A percentile compares a stretch with the other conserved stretches of the same genome.
Conservation (phyloP, 2,888 invertebrate species). For the Caenorhabditis sp. region DNA sequence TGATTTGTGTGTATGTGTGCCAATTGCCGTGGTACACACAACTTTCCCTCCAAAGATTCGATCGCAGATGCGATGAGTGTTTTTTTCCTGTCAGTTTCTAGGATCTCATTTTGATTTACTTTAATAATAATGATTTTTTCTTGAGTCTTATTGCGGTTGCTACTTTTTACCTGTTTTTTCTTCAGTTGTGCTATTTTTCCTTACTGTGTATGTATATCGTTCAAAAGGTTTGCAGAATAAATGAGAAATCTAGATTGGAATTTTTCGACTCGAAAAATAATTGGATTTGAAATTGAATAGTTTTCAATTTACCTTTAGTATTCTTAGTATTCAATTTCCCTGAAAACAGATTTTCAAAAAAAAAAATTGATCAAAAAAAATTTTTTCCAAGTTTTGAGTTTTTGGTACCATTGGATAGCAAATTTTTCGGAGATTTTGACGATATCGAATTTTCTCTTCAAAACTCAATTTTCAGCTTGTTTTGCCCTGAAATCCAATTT, state of each 20-base stretch:
- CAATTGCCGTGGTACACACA: constrained; percentile 28
- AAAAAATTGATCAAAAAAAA: constrained; percentile 1
- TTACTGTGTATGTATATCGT: constrained; percentile 42
- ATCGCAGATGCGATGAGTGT: constrained; percentile 19
- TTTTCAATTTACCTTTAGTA: too few relatives aligned
- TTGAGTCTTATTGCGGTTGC: constrained; percentile 3
- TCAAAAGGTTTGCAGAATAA: constrained; percentile 17
- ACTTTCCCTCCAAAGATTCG: constrained; percentile 39
- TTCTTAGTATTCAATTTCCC: too few relatives aligned
- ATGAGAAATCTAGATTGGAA: background rate
- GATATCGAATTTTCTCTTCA: background rate
- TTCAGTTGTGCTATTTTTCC: too few relatives aligned
- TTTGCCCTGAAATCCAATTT: background rate
- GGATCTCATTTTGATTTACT: constrained; percentile 62
- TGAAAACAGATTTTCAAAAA: background rate
- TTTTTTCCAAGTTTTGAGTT: background rate
- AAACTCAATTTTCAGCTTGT: background rate
- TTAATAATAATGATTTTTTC: constrained; percentile 62
- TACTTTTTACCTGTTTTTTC: constrained; percentile 5
- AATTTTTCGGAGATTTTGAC: constrained; percentile 13
- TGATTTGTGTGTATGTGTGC: too few relatives aligned
- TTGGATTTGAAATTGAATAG: too few relatives aligned
- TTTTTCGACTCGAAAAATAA: too few relatives aligned
- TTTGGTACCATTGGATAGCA: constrained; percentile 23
- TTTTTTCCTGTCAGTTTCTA: constrained; percentile 19